These are phyloP conservation scores for Neomicropteryx cornuta DNA, from an alignment of 1,140 invertebrate genomes.

Conservation along the genomic window DNA sequence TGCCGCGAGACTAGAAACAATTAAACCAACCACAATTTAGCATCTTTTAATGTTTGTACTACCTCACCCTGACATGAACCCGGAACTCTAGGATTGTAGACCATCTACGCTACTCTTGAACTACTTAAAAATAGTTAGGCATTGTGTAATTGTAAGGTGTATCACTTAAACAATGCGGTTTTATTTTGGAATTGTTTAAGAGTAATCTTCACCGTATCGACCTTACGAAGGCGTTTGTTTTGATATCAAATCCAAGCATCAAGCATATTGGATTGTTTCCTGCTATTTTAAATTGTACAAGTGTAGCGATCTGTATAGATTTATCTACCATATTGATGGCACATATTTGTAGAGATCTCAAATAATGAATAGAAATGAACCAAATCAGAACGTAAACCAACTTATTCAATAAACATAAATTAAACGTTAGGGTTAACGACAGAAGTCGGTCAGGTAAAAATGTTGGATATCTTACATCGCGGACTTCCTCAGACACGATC, in stretches of 20 bases:
- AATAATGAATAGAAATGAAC: background rate
- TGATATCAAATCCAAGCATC: too few relatives aligned
- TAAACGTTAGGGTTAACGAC: background rate
- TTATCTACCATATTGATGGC: background rate
- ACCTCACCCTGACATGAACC: background rate
- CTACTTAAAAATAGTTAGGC: background rate
- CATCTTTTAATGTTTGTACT: background rate
- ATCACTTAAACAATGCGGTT: background rate
- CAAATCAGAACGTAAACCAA: conserved; percentile 1
- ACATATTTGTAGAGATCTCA: background rate
- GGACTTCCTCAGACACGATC: conserved; percentile 53
- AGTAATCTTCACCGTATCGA: too few relatives aligned
- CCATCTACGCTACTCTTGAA: background rate
- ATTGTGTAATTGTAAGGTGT: background rate
- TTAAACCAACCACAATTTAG: background rate
- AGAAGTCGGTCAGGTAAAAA: background rate
- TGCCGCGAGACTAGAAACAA: conserved; percentile 29
- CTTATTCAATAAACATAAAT: too few relatives aligned
- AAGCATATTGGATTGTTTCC: too few relatives aligned
- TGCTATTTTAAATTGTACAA: too few relatives aligned
- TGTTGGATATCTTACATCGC: conserved; percentile 33
- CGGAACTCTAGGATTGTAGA: background rate
- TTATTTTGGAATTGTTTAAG: too few relatives aligned
- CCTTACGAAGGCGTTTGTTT: too few relatives aligned
- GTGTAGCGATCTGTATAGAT: background rate